phyloP scores from a whole-genome alignment of 2,888 invertebrate species.

The Aleiodes alternator region DNA sequence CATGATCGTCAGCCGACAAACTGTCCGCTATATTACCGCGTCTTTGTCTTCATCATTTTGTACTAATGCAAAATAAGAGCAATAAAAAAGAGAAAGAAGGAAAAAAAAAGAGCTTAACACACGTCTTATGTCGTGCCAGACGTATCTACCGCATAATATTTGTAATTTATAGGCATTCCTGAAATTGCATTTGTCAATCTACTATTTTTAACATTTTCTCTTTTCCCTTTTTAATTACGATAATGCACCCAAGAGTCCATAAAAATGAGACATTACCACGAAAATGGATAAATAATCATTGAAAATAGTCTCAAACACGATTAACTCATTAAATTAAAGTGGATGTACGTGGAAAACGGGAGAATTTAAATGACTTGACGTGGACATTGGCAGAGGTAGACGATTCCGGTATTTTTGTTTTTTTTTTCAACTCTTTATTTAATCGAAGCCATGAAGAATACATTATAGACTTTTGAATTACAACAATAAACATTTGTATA shows the following conservation, averaged over 20 bases:
- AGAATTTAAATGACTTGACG: not conserved
- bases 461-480: too few relatives aligned
- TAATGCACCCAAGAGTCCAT: too few relatives aligned
- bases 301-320: too few relatives aligned
- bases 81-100: too few relatives aligned
- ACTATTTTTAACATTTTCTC: too few relatives aligned
- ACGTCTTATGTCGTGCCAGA: constrained; percentile 1
- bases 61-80: not conserved
- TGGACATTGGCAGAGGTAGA: constrained; percentile 6
- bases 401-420: not conserved
- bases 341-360: not conserved
- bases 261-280: too few relatives aligned
- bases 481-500: too few relatives aligned
- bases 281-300: too few relatives aligned
- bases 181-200: too few relatives aligned
- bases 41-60: not conserved
- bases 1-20: constrained; percentile 61
- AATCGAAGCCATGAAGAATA: too few relatives aligned
- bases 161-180: not conserved
- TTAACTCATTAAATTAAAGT: constrained; percentile 6
- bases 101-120: not conserved
- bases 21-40: not conserved
- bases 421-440: too few relatives aligned
- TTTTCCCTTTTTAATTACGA: too few relatives aligned
- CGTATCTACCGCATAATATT: constrained; percentile 2